Evolutionary conservation across 2,888 invertebrate genomes (phyloP).

Genomic region (Megastigmus dorsalis): DNA sequence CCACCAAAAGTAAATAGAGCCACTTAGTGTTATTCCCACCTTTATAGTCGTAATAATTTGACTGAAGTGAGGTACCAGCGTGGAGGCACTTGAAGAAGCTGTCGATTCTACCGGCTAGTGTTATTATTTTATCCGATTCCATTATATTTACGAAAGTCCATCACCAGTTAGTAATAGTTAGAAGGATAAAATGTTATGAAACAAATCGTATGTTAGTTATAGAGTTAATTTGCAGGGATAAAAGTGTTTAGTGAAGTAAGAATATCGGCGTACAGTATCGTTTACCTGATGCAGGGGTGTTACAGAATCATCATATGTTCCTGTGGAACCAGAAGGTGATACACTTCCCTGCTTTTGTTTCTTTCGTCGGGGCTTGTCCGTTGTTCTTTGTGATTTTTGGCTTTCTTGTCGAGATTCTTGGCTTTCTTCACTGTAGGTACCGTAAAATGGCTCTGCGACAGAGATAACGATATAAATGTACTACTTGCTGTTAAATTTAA

Average conservation of each 20-base stretch:
- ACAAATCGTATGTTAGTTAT: conserved; percentile 28
- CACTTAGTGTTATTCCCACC: conserved; percentile 77
- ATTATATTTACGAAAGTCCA: conserved; percentile 56
- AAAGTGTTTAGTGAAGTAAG: neutral
- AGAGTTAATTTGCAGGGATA: neutral
- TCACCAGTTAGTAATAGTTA: conserved; percentile 58
- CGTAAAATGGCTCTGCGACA: conserved; percentile 63
- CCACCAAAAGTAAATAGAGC: no score
- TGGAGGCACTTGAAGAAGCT: conserved; percentile 71
- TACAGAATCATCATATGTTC: conserved; percentile 68
- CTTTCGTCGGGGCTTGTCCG: conserved; percentile 65
- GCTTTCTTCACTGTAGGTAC: conserved; percentile 67
- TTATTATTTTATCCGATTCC: conserved; percentile 46
- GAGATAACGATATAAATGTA: no score
- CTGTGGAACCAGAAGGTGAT: conserved; percentile 65
- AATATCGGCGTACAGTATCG: conserved; percentile 22
- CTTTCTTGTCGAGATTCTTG: conserved; percentile 66
- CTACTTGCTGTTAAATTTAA: no score
- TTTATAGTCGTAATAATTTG: conserved; percentile 82
- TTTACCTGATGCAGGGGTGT: conserved; percentile 71
- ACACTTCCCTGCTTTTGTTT: conserved; percentile 65
- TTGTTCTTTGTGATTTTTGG: conserved; percentile 62
- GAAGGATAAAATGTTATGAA: conserved; percentile 44
- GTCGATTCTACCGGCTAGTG: conserved; percentile 70
- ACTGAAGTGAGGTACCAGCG: conserved; percentile 82